Conservation (phyloP, 2,888 invertebrate species). For the Eristalis arbustorum region DNA sequence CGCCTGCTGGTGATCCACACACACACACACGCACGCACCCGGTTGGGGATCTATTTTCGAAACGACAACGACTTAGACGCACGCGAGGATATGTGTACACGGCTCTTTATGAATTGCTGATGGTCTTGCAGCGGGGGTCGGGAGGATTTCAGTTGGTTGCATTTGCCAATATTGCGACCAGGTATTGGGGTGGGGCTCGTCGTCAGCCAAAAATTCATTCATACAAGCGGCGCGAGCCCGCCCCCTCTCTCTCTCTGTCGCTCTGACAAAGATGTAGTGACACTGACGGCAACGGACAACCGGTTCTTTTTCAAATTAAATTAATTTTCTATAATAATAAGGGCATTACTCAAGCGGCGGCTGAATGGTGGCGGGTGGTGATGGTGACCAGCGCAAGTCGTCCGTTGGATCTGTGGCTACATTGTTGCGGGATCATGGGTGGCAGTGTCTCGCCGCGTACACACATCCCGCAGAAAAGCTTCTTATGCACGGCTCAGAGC, state of each 20-base stretch:
- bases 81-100: background rate
- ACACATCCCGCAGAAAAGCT: background rate
- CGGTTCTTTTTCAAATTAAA: slow-evolving; percentile 21
- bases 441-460: too few species aligned
- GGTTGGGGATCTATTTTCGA: slow-evolving; percentile 24
- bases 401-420: background rate
- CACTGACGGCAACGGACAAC: background rate
- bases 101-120: background rate
- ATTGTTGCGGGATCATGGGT: background rate
- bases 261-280: slow-evolving; percentile 13
- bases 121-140: background rate
- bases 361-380: background rate
- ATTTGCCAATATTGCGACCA: background rate
- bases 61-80: background rate
- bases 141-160: too few species aligned
- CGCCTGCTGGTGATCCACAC: background rate
- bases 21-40: background rate
- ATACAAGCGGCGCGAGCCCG: background rate
- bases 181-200: background rate
- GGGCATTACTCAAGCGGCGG: slow-evolving; percentile 26
- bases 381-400: background rate
- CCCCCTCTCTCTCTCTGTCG: background rate
- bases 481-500: background rate
- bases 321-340: slow-evolving; percentile 47
- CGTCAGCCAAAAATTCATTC: background rate